These are phyloP conservation scores for Zapornia atra DNA, from an alignment of 2,113 vertebrate species.

Conservation along the genomic window DNA sequence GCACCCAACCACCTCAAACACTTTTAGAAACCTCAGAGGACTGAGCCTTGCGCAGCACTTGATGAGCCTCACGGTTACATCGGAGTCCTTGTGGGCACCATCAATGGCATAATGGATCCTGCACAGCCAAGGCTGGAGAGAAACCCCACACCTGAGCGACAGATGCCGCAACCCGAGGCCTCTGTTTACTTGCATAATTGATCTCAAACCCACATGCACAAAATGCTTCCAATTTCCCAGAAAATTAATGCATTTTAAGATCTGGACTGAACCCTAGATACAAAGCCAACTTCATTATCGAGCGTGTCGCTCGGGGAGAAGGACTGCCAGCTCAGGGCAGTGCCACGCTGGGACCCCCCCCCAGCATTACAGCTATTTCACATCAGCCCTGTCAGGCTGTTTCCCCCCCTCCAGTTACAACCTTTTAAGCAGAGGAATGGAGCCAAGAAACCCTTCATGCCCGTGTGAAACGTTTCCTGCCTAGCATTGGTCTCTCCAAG, in stretches of 20 bases:
- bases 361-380: background rate
- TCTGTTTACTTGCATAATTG: background rate
- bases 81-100: background rate
- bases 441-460: background rate
- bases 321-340: accelerated
- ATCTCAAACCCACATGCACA: background rate
- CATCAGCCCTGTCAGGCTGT: background rate
- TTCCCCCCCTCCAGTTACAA: background rate
- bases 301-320: background rate
- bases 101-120: background rate
- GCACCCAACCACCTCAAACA: accelerated
- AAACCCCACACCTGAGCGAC: background rate
- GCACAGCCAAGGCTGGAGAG: background rate
- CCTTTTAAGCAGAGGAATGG: background rate
- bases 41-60: background rate
- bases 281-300: background rate
- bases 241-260: background rate
- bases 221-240: background rate
- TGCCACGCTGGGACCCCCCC: background rate
- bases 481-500: background rate
- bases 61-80: background rate
- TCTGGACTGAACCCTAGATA: background rate
- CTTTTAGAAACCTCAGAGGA: background rate
- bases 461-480: background rate
- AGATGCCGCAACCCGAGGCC: background rate